A percentile compares a stretch with the other conserved stretches of the same genome.
These are phyloP conservation scores for Thalassarche chlororhynchos DNA, from an alignment of 2,113 vertebrate genomes.

Conservation along the genomic window DNA sequence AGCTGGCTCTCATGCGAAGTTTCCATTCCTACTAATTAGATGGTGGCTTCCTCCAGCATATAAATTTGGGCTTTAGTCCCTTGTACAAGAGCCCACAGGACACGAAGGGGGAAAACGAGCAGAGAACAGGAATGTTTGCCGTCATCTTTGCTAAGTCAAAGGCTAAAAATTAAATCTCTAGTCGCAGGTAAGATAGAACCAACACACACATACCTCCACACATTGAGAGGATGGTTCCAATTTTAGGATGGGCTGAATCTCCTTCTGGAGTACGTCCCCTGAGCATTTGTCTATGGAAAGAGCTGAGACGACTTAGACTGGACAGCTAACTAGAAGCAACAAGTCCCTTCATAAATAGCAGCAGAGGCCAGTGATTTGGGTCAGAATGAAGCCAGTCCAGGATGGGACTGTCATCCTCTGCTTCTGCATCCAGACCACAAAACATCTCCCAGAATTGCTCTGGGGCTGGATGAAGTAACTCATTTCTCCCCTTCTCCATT, in stretches of 20 bases:
- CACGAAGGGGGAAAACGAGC: not conserved
- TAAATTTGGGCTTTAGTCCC: not conserved
- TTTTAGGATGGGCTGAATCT: not conserved
- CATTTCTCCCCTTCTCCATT: not conserved
- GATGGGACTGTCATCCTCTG: not conserved
- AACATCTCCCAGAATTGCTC: not conserved
- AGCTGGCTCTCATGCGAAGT: not conserved
- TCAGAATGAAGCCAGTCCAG: not conserved
- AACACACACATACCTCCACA: not conserved
- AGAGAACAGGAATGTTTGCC: not conserved
- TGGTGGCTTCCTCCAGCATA: not conserved
- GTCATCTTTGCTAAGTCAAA: not conserved
- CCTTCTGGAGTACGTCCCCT: not conserved
- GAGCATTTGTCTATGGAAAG: not conserved
- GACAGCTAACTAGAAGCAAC: not conserved
- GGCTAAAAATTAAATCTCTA: not conserved
- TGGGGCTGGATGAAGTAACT: not conserved
- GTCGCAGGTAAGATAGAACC: not conserved
- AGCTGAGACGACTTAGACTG: not conserved
- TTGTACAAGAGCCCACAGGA: not conserved
- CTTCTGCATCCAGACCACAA: not conserved
- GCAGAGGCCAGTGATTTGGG: not conserved
- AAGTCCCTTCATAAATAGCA: not conserved
- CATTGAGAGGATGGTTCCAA: rapidly evolving
- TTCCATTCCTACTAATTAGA: not conserved